Conservation (phyloP, 2,113 vertebrate species). For the Ptilorrhoa leucosticta region DNA sequence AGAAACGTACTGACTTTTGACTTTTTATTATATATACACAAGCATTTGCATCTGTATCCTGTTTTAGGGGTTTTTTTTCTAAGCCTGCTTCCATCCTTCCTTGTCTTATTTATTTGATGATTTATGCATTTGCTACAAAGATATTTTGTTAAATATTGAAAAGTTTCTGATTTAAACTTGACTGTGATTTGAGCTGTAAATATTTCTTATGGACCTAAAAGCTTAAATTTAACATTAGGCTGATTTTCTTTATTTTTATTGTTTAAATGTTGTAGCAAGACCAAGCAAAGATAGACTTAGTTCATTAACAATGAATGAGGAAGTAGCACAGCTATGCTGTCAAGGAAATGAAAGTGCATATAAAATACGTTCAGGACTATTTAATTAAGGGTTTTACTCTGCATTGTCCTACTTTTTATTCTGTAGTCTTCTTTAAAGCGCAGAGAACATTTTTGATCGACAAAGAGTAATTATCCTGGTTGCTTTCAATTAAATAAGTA, state of each 20-base stretch:
- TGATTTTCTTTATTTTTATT: slow-evolving; percentile 9
- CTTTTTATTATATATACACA: neutral
- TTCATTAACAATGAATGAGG: slow-evolving; percentile 52
- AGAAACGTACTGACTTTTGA: neutral
- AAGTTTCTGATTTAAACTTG: neutral
- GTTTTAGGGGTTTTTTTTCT: neutral
- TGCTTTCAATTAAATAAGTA: slow-evolving; percentile 16
- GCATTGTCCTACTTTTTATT: slow-evolving; percentile 41
- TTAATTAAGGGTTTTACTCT: slow-evolving; percentile 22
- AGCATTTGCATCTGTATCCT: neutral
- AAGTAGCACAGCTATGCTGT: slow-evolving; percentile 10
- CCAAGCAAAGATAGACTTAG: neutral
- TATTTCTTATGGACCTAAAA: neutral
- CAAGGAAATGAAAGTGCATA: slow-evolving; percentile 46
- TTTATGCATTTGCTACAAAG: neutral
- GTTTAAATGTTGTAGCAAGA: neutral
- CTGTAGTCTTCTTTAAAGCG: slow-evolving; percentile 2
- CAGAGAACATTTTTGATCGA: neutral
- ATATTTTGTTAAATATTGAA: slow-evolving; percentile 27
- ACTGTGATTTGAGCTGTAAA: neutral
- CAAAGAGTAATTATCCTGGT: neutral
- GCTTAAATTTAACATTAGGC: neutral
- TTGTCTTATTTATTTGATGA: neutral
- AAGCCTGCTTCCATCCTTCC: neutral
- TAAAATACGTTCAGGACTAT: neutral